These are phyloP conservation scores for Rallus limicola DNA, from an alignment of 2,113 vertebrate species.

Conservation along the genomic window DNA sequence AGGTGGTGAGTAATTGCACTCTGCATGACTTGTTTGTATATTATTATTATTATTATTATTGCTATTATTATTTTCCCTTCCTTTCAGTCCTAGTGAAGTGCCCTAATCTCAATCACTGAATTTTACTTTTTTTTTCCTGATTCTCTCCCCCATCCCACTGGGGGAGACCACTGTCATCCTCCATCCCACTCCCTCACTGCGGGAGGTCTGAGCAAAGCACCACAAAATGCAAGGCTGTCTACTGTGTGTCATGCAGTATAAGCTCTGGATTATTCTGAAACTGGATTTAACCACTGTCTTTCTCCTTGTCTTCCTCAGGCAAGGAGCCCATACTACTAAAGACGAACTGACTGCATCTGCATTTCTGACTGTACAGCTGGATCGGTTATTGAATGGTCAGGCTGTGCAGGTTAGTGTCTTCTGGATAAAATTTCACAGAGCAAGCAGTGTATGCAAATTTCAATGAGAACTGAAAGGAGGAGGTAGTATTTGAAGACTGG, in stretches of 20 bases:
- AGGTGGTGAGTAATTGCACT: no score
- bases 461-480: neutral
- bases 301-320: constrained; percentile 76
- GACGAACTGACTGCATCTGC: constrained; percentile 90
- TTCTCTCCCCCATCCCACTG: no score
- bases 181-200: no score
- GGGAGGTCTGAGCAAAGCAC: no score
- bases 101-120: no score
- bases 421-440: neutral
- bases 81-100: no score
- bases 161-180: no score
- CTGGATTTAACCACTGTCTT: neutral
- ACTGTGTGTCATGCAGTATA: neutral
- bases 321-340: constrained; percentile 81
- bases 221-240: neutral
- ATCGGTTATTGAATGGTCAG: constrained; percentile 79
- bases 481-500: neutral
- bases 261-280: neutral
- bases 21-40: no score
- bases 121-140: no score
- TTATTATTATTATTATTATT: no score
- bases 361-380: constrained; percentile 90
- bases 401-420: constrained; percentile 86
- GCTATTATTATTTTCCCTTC: no score
- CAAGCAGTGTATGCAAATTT: neutral